A percentile compares a stretch with the other conserved stretches of the same genome.
Conservation (phyloP, 2,113 vertebrate genomes). For the Trachemys scripta region DNA sequence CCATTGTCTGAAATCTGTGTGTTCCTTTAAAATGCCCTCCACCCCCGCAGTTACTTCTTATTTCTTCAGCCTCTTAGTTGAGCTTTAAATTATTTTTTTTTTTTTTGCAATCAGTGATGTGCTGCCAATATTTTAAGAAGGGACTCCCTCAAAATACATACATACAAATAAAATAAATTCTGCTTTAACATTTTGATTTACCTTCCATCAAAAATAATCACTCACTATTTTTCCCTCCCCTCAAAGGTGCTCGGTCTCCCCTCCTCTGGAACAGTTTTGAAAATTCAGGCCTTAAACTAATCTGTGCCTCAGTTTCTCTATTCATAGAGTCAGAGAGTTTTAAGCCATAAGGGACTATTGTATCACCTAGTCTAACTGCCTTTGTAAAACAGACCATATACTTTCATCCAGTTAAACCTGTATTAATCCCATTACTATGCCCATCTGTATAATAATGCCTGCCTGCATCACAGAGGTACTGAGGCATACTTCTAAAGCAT, state of each 20-base stretch:
- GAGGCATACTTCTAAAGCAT: not conserved
- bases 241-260: not conserved
- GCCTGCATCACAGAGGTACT: not conserved
- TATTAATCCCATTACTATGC: fast-evolving
- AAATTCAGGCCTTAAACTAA: not conserved
- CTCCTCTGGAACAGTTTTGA: not conserved
- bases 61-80: not conserved
- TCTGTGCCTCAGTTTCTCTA: not conserved
- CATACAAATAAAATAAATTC: not conserved
- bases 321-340: not conserved
- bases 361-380: not conserved
- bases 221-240: not conserved
- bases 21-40: not conserved
- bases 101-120: not conserved
- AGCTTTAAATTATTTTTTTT: not conserved
- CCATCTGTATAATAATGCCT: not conserved
- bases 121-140: not conserved
- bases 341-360: not conserved
- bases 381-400: not conserved
- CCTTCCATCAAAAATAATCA: not conserved
- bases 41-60: not conserved
- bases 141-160: not conserved
- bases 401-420: not conserved
- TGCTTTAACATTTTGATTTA: not conserved
- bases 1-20: not conserved